Percentiles rank a stretch among this genome's conserved stretches.
These are phyloP conservation scores for Stigmatopora argus DNA, from an alignment of 2,113 vertebrate species.

Conservation along the genomic window DNA sequence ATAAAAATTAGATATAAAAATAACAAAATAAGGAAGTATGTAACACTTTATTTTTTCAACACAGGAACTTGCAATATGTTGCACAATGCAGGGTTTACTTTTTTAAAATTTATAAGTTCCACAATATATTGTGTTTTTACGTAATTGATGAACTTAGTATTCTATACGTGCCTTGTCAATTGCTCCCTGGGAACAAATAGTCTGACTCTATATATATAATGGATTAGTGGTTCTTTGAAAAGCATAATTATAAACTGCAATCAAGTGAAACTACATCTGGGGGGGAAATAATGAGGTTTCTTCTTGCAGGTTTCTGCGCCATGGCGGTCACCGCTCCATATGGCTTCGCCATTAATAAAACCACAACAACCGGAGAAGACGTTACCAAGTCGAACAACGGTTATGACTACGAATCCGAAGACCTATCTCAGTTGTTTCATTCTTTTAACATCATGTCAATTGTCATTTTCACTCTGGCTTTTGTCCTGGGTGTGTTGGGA, in stretches of 20 bases:
- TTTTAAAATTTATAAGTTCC: no score
- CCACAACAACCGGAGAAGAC: not conserved
- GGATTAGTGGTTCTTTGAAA: not conserved
- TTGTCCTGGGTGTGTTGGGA: conserved; percentile 74
- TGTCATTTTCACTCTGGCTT: conserved; percentile 71
- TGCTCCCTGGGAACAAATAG: no score
- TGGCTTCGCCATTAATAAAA: not conserved
- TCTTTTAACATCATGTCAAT: conserved; percentile 63
- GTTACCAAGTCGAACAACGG: no score
- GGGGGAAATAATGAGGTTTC: not conserved
- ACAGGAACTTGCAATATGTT: no score
- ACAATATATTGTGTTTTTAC: not conserved
- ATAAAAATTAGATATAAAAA: not conserved
- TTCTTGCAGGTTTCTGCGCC: conserved; percentile 10
- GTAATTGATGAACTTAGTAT: not conserved
- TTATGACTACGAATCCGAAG: not conserved
- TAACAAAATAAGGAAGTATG: no score
- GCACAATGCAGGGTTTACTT: no score
- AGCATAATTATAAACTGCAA: not conserved
- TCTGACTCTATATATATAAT: no score
- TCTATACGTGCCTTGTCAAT: no score
- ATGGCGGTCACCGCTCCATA: not conserved
- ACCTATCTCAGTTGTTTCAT: conserved; percentile 54
- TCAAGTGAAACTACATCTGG: not conserved
- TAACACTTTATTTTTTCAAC: not conserved